These are phyloP conservation scores for Grammomys surdaster DNA, from an alignment of 2,113 vertebrate species.

Conservation along the genomic window DNA sequence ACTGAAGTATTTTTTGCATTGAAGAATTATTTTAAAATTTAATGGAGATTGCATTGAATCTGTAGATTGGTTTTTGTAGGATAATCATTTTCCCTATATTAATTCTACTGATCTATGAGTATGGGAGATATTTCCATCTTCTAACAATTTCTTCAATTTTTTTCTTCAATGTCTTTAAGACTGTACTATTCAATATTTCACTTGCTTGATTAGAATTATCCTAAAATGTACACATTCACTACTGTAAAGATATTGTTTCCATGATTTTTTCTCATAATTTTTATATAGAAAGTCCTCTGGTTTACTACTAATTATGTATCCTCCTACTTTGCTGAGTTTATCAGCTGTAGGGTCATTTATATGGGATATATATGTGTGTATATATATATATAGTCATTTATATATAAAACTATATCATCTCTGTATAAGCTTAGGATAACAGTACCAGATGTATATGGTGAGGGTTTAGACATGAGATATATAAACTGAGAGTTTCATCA, in stretches of 20 bases:
- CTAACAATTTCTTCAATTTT: neutral
- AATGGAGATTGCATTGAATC: neutral
- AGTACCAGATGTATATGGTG: neutral
- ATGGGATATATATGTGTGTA: too few relatives aligned
- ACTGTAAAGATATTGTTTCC: neutral
- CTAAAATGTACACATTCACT: neutral
- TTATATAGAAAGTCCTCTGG: neutral
- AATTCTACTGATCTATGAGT: neutral
- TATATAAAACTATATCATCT: neutral
- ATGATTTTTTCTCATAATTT: neutral
- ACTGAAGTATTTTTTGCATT: neutral
- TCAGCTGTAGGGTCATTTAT: neutral
- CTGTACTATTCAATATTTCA: neutral
- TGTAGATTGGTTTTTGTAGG: neutral
- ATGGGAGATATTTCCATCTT: neutral
- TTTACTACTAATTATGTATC: neutral
- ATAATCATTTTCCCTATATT: neutral
- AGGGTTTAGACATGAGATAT: neutral
- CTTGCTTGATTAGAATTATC: neutral
- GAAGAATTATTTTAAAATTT: neutral
- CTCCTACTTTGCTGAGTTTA: neutral
- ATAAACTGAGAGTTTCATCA: neutral
- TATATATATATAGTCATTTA: neutral
- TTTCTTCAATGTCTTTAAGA: neutral
- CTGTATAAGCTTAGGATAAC: neutral